Base-by-base conservation (phyloP, 2,888 invertebrate species). In the Nebria brevicollis region DNA sequence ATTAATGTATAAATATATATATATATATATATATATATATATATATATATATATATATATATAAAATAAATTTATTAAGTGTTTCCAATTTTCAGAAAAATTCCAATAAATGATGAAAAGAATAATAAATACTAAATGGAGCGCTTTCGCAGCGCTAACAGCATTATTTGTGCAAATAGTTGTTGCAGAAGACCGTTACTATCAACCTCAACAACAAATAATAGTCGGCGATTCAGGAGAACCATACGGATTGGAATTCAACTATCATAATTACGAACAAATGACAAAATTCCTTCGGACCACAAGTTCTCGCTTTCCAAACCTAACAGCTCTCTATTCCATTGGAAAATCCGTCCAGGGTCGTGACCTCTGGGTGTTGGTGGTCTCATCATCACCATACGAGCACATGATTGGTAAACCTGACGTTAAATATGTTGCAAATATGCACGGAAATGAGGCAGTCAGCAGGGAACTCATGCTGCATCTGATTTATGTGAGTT, bases 381-480 rank as follows among this genome's bases (percentile, higher is more conserved):
- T 97, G 72, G 94, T 97, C 77, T 96, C 96, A 0, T 93, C 96
- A 3, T 96, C 96, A 0, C 96, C 97, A 0, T 96, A 96, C 88
- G 96, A 97, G 87, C 96, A 97, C 88, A 96, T 96, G 94, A 93
- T 96, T 84, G 97, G 97, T 77, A 96, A 98, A 88, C 99, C 99
- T 1, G 98, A 99, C 89, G 97, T 99, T 77, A 99, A 99, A 89
- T 98, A 98, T 89, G 95, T 99, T 77, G 99, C 95, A 79, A 98
- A 95, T 87, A 95, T 95, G 92, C 99, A 99, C 89, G 99, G 99
- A 82, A 98, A 98, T 88, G 99, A 97, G 89, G 95, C 96, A 0
- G 97, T 99, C 54, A 99, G 99, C 13, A 93, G 98, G 41, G 99
- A 99, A 89, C 90, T 99, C 86, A 93, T 99, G 87, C 91, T 99